These are phyloP conservation scores for Rhinichthys osculus DNA, from an alignment of 2,797 vertebrate genomes.

Conservation along the genomic window DNA sequence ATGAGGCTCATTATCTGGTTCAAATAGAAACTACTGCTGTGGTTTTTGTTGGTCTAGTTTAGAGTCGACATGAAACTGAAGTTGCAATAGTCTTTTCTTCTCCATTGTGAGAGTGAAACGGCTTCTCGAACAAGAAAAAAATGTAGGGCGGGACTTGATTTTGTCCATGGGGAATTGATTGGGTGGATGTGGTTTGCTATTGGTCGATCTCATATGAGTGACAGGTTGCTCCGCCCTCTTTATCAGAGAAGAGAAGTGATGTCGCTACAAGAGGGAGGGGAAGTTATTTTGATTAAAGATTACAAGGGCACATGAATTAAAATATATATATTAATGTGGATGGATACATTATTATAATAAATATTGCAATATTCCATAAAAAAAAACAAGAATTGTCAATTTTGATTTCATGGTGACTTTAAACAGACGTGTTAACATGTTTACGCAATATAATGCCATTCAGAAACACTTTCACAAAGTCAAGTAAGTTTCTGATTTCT, in stretches of 20 bases:
- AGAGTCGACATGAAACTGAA: neutral
- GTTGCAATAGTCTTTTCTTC: neutral
- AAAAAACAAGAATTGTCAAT: neutral
- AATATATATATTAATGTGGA: neutral
- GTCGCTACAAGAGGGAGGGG: neutral
- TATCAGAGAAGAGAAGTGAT: neutral
- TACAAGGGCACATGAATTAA: neutral
- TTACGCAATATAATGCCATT: neutral
- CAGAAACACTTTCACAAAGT: neutral
- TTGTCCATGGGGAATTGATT: neutral
- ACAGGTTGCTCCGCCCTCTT: neutral
- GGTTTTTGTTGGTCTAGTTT: neutral
- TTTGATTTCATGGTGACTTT: neutral
- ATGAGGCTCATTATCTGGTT: conserved; percentile 8
- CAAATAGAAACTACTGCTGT: neutral
- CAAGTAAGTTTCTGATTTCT: neutral
- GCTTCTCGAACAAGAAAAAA: neutral
- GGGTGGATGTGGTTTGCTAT: neutral
- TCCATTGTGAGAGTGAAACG: neutral
- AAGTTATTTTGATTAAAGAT: neutral
- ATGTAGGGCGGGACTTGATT: neutral
- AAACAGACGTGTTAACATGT: neutral
- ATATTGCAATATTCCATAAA: neutral
- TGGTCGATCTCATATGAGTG: neutral
- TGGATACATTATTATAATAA: neutral